Conservation (phyloP, 2,888 invertebrate genomes). For the Cryptocheilus praepositus region DNA sequence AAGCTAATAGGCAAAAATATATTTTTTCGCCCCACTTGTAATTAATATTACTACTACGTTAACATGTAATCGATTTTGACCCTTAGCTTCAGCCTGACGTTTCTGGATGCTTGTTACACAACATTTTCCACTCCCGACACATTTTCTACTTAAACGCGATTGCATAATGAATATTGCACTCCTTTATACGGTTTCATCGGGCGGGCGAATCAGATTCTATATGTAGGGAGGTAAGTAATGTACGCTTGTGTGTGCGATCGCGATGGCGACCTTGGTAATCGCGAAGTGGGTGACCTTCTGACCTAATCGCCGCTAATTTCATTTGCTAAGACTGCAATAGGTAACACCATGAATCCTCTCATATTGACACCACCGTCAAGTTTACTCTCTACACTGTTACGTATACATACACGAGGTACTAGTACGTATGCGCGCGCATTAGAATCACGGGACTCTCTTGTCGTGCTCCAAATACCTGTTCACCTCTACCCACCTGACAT, state of each 20-base stretch:
- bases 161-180: too few species aligned
- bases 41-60: too few species aligned
- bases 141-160: too few species aligned
- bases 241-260: not conserved
- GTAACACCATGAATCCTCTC: conserved; percentile 38
- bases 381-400: not conserved
- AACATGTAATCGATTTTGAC: too few species aligned
- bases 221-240: too few species aligned
- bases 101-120: too few species aligned
- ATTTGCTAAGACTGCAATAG: conserved; percentile 42
- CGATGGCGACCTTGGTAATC: conserved; percentile 39
- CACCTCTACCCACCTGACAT: conserved; percentile 56
- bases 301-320: conserved; percentile 57
- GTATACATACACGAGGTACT: not conserved
- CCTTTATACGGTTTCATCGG: not conserved
- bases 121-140: too few species aligned
- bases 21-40: too few species aligned
- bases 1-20: too few species aligned
- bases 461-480: conserved; percentile 58
- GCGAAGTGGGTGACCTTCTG: conserved; percentile 55
- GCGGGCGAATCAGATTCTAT: not conserved
- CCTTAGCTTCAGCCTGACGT: too few species aligned
- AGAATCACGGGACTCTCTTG: conserved; percentile 21
- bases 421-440: not conserved
- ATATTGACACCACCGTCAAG: conserved; percentile 2